A percentile compares a stretch with the other conserved stretches of the same genome.
These are phyloP conservation scores for Ctenochaetus hawaiiensis DNA, from an alignment of 2,797 vertebrate species.

Conservation along the genomic window DNA sequence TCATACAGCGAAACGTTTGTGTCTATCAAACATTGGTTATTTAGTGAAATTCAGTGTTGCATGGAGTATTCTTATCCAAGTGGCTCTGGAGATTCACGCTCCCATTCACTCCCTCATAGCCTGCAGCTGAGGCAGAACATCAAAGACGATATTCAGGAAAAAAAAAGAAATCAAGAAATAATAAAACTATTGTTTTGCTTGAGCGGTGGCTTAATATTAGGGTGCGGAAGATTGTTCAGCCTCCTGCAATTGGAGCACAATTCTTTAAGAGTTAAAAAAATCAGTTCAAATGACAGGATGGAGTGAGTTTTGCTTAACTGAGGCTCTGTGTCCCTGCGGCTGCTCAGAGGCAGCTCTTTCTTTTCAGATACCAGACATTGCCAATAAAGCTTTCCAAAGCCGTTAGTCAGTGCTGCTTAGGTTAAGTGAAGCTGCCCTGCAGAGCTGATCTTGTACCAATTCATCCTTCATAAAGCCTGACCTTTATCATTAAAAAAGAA, in stretches of 20 bases:
- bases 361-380: slow-evolving; percentile 48
- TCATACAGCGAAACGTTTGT: slow-evolving; percentile 73
- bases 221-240: slow-evolving; percentile 52
- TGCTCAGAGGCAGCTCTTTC: slow-evolving; percentile 45
- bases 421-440: slow-evolving; percentile 51
- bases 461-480: slow-evolving; percentile 61
- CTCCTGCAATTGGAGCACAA: slow-evolving; percentile 35
- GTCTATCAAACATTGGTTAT: slow-evolving; percentile 81
- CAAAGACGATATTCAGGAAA: slow-evolving; percentile 55
- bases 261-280: slow-evolving; percentile 53
- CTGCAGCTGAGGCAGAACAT: slow-evolving; percentile 67
- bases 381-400: slow-evolving; percentile 53
- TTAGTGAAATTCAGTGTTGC: slow-evolving; percentile 78
- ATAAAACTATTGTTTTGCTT: slow-evolving; percentile 70
- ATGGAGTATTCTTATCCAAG: slow-evolving; percentile 73
- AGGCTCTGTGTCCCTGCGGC: slow-evolving; percentile 40
- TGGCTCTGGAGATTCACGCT: slow-evolving; percentile 74
- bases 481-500: slow-evolving; percentile 61
- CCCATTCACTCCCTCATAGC: slow-evolving; percentile 63
- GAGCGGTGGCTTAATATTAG: slow-evolving; percentile 67
- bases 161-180: slow-evolving; percentile 68
- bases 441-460: slow-evolving; percentile 61
- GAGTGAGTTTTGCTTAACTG: slow-evolving; percentile 39
- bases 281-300: slow-evolving; percentile 46
- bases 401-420: slow-evolving; percentile 56